Percentiles rank a stretch among this genome's conserved stretches.
These are phyloP conservation scores for Heliconius eleuchia DNA, from an alignment of 1,140 invertebrate genomes.

Conservation along the genomic window DNA sequence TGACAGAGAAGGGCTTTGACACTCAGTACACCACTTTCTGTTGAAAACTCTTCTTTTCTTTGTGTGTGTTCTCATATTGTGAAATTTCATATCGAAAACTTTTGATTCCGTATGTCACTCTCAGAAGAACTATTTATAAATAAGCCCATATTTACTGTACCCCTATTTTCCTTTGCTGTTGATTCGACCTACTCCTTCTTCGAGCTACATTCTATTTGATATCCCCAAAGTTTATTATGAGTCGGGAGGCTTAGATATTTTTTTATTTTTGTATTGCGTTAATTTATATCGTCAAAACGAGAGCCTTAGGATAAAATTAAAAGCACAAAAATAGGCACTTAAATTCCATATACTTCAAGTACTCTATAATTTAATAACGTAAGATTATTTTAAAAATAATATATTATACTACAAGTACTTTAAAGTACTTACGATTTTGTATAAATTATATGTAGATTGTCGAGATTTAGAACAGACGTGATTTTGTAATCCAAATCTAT, in stretches of 20 bases:
- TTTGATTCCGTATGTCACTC: background rate
- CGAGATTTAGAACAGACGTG: background rate
- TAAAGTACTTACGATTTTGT: background rate
- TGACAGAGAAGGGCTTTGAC: no score
- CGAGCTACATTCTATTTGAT: background rate
- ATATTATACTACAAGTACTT: no score
- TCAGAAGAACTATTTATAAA: background rate
- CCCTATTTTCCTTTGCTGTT: conserved; percentile 29
- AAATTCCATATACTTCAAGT: no score
- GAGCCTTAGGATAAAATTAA: no score
- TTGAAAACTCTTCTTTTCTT: no score
- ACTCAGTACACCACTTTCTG: no score
- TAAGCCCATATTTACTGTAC: conserved; percentile 9
- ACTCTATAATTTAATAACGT: no score
- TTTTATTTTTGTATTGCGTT: no score
- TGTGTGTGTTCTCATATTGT: no score
- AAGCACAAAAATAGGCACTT: no score
- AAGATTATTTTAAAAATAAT: no score
- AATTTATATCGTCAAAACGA: no score
- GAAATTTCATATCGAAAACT: background rate
- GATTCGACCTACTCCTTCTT: background rate
- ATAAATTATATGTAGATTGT: background rate
- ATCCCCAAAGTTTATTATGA: background rate
- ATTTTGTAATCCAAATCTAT: conserved; percentile 1
- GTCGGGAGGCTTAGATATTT: background rate